These are phyloP conservation scores for Agonopterix alstromeriana DNA, from an alignment of 2,888 invertebrate species.

Conservation along the genomic window DNA sequence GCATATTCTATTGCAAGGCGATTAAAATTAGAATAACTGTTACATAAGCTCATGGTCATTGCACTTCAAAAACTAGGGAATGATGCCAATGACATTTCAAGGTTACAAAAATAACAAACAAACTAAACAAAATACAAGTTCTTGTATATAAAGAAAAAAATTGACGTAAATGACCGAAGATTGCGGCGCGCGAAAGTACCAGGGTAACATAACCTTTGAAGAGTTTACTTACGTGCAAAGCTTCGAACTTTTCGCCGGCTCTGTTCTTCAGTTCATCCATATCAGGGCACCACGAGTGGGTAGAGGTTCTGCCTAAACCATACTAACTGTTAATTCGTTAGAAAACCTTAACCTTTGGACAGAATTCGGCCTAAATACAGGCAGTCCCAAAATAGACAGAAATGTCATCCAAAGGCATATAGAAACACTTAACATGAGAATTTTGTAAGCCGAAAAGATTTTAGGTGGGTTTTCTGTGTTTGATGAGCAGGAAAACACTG, in stretches of 20 bases:
- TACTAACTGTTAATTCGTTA: conserved; percentile 46
- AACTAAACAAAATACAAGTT: conserved; percentile 2
- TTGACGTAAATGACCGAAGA: conserved; percentile 28
- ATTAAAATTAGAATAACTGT: conserved; percentile 14
- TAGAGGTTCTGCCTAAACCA: conserved; percentile 38
- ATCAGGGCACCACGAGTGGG: conserved; percentile 35
- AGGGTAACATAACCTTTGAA: conserved; percentile 29
- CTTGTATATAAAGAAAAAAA: conserved; percentile 17
- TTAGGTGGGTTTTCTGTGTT: conserved; percentile 11
- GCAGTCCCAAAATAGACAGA: conserved; percentile 61
- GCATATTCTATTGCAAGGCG: background rate
- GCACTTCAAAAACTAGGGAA: conserved; percentile 13
- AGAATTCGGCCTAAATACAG: conserved; percentile 57
- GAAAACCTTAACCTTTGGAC: conserved; percentile 72
- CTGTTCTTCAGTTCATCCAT: conserved; percentile 67
- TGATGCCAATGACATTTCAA: conserved; percentile 33
- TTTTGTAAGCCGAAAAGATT: conserved; percentile 6
- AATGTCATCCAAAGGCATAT: conserved; percentile 32
- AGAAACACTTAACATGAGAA: conserved; percentile 13
- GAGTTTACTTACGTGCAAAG: conserved; percentile 62
- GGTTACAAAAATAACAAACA: conserved; percentile 23
- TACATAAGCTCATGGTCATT: conserved; percentile 53
- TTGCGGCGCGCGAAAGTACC: conserved; percentile 42
- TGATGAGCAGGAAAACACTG: conserved; percentile 17
- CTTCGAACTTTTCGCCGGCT: conserved; percentile 67